phyloP scores from a whole-genome alignment of 2,797 vertebrate species.

The Hydrophis major region DNA sequence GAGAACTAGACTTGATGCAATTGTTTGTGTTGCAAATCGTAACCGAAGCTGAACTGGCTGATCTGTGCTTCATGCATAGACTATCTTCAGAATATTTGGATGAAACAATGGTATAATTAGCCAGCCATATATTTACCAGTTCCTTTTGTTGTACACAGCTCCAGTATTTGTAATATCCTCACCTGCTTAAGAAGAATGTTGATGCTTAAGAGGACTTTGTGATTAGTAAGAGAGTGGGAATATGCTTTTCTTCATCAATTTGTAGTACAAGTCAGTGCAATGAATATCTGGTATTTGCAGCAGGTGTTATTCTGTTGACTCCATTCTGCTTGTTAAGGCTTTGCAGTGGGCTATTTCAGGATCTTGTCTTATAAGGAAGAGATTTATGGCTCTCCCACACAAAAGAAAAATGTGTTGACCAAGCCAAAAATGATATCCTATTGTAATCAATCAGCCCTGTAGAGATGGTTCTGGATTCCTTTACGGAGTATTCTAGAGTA shows the following conservation, averaged over 20 bases:
- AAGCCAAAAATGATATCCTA: neutral
- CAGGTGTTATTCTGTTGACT: neutral
- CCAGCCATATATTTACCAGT: neutral
- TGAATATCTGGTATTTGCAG: neutral
- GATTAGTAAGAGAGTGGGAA: neutral
- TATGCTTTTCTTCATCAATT: neutral
- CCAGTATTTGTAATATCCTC: neutral
- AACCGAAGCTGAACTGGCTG: neutral
- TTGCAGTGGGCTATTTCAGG: neutral
- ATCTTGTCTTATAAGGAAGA: neutral
- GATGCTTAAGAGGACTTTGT: neutral
- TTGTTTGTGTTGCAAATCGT: neutral
- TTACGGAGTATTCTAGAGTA: neutral
- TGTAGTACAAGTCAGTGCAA: neutral
- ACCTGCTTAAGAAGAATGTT: neutral
- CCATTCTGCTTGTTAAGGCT: neutral
- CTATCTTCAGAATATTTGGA: neutral
- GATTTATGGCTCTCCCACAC: neutral
- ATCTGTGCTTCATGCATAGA: too few relatives aligned
- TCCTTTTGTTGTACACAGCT: neutral
- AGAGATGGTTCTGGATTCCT: too few relatives aligned
- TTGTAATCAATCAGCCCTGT: neutral
- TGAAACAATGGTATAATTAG: neutral
- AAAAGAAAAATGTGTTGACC: neutral
- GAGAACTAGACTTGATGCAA: neutral